phyloP scores from a whole-genome alignment of 2,113 vertebrate species.

The Phaethon lepturus region DNA sequence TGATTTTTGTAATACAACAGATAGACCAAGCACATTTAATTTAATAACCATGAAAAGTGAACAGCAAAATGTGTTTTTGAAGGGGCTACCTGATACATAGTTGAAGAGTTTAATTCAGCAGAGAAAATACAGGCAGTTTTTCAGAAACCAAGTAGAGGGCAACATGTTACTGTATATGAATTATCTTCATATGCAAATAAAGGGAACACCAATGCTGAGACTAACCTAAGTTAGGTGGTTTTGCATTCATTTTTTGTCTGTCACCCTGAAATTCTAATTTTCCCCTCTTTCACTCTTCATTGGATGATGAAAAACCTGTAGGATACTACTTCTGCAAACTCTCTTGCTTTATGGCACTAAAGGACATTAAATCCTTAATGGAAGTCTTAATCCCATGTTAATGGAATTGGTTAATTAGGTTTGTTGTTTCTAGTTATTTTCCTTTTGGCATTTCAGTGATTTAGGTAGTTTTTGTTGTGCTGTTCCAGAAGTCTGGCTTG shows the following conservation, averaged over 20 bases:
- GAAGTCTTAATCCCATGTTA: neutral
- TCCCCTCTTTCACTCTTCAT: neutral
- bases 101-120: neutral
- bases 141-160: neutral
- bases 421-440: neutral
- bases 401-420: neutral
- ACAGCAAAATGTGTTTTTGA: neutral
- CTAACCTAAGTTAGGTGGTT: neutral
- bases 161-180: neutral
- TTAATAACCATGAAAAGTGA: neutral
- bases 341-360: neutral
- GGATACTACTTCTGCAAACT: neutral
- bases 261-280: neutral
- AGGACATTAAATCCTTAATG: neutral
- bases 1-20: neutral
- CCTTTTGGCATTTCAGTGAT: neutral
- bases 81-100: neutral
- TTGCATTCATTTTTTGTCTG: neutral
- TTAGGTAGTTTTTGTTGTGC: neutral
- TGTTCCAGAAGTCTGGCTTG: neutral
- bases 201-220: neutral
- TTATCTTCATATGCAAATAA: neutral
- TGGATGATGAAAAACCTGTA: neutral
- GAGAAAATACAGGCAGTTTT: neutral
- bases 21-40: neutral